Conservation (phyloP, 2,888 invertebrate species). For the Allygus modestus region DNA sequence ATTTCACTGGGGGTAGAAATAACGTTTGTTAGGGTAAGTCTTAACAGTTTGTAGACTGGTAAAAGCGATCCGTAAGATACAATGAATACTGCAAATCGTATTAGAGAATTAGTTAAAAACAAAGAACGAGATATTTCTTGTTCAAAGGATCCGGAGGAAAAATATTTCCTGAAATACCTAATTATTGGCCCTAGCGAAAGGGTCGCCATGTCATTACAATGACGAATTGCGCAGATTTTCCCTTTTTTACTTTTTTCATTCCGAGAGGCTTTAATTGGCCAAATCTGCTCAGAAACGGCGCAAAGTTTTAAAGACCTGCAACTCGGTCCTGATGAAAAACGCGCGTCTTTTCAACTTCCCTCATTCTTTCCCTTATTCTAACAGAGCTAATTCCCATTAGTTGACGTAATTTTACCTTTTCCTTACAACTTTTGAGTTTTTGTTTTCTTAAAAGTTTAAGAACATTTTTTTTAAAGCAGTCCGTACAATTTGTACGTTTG, state of each 20-base stretch:
- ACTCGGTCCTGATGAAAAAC: slow-evolving; percentile 40
- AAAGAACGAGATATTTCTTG: neutral
- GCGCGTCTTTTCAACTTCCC: slow-evolving; percentile 49
- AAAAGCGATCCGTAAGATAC: no score
- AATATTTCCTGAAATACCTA: slow-evolving; percentile 25
- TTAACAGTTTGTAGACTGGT: no score
- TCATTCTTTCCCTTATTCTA: slow-evolving; percentile 31
- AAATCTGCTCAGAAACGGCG: slow-evolving; percentile 44
- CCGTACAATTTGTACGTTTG: neutral
- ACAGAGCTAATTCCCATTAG: slow-evolving; percentile 44
- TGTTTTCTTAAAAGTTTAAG: neutral
- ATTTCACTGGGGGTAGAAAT: no score
- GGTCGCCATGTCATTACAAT: slow-evolving; percentile 32
- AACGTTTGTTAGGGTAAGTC: neutral
- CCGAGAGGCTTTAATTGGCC: slow-evolving; percentile 47
- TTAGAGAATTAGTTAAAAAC: slow-evolving; percentile 3
- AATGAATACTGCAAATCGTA: neutral
- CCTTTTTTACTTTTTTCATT: slow-evolving; percentile 21
- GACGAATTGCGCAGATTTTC: slow-evolving; percentile 34
- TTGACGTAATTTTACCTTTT: slow-evolving; percentile 24
- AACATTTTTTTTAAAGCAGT: neutral
- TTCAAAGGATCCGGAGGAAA: slow-evolving; percentile 4
- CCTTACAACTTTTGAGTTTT: slow-evolving; percentile 24
- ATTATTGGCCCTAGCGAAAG: slow-evolving; percentile 34
- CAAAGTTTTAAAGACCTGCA: slow-evolving; percentile 48